A percentile compares a stretch with the other conserved stretches of the same genome.
Conservation (phyloP, 2,797 vertebrate species). For the Cephalopachus bancanus region DNA sequence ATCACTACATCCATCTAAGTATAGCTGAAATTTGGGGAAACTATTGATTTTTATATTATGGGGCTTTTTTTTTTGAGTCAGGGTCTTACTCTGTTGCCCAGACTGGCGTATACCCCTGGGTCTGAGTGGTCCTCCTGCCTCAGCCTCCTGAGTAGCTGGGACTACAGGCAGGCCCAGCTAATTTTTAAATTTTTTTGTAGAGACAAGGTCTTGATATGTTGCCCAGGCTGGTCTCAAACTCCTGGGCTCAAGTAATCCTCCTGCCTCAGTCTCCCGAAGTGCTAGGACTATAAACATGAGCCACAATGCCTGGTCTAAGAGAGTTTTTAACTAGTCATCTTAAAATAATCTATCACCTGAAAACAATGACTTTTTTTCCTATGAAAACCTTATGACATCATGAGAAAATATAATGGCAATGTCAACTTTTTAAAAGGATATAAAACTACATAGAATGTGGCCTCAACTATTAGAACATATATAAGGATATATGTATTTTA, state of each 20-base stretch:
- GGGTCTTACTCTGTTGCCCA: no score
- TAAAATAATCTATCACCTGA: background rate
- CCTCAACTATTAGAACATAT: slow-evolving; percentile 41
- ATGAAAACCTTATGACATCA: background rate
- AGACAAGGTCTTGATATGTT: no score
- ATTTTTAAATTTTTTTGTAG: no score
- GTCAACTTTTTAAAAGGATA: slow-evolving; percentile 4
- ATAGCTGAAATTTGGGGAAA: background rate
- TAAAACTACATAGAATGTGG: slow-evolving; percentile 4
- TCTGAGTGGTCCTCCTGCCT: no score
- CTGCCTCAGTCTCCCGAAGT: no score
- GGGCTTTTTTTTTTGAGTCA: no score
- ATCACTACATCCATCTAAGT: background rate
- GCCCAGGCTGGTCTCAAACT: no score
- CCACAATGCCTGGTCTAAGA: background rate
- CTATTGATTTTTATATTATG: slow-evolving; percentile 19
- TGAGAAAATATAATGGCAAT: slow-evolving; percentile 15
- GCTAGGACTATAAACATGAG: no score
- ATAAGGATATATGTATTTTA: background rate
- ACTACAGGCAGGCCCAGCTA: no score
- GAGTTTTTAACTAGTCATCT: slow-evolving; percentile 12
- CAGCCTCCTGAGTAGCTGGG: no score
- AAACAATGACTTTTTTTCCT: slow-evolving; percentile 51
- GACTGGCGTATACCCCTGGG: no score
- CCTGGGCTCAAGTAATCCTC: no score